phyloP scores from a whole-genome alignment of 37 sponge, comb jelly and placozoan species.

The Trichoplax adhaerens region DNA sequence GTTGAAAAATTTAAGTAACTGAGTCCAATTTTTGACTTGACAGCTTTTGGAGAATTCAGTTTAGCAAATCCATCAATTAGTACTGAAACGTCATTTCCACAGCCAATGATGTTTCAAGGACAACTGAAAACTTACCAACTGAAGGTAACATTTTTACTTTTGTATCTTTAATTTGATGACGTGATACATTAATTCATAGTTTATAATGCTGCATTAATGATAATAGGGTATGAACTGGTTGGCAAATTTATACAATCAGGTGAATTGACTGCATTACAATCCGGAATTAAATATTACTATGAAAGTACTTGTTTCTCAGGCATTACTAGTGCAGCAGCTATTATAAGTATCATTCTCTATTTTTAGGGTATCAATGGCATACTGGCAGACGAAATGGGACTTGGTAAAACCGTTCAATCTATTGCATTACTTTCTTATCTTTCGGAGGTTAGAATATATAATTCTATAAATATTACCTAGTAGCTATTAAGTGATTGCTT shows the following conservation, averaged over 20 bases:
- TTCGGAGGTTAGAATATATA: constrained; percentile 34
- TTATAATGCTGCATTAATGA: neutral
- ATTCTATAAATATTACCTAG: too few relatives aligned
- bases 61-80: constrained; percentile 57
- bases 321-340: neutral
- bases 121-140: constrained; percentile 76
- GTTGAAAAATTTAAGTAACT: too few relatives aligned
- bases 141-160: constrained; percentile 10
- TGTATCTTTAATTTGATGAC: neutral
- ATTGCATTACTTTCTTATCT: constrained; percentile 73
- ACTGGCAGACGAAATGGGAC: constrained; percentile 92
- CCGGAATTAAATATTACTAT: neutral
- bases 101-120: constrained; percentile 66
- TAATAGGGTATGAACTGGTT: constrained; percentile 79
- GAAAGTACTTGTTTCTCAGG: neutral
- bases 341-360: neutral
- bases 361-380: constrained; percentile 84
- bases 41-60: constrained; percentile 26
- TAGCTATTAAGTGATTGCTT: too few relatives aligned
- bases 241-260: constrained; percentile 74
- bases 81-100: constrained; percentile 40
- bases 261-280: neutral
- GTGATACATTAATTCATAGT: too few relatives aligned
- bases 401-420: constrained; percentile 87
- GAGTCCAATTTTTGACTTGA: too few relatives aligned